Base-by-base conservation (phyloP, 1,140 invertebrate genomes). In the Drosophila erecta region DNA sequence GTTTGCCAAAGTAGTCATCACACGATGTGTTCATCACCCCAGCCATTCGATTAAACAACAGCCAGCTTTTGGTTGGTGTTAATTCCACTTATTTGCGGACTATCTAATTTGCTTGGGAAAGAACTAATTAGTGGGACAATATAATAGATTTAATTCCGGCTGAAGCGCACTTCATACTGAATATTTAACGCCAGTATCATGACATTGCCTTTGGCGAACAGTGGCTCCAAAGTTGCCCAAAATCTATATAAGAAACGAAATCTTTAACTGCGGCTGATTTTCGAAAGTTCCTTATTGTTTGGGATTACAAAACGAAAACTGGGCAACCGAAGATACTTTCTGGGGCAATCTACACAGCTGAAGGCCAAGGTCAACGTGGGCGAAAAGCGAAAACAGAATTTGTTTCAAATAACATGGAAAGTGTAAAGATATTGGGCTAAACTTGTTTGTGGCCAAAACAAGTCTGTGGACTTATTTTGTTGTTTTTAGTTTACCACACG, bases 51-150 rank as follows among this genome's bases (percentile, higher is more conserved):
- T 50, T 75, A 75, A 74, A 83, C 50, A 50, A 14, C 67, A 54
- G 47, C 38, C 43, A 79, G 54, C 57, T 51, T 8, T 27, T 53
- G 12, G 35, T 43, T 33, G 49, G 17, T 58, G 65, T 62, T 76
- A 89, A 79, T 89, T 76, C 58, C 67, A 67, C 44, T 64, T 61
- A 79, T 83, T 86, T 79, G 58, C 67, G 22, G 61, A 8, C 58
- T 69, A 67, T 71, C 67, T 49, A 65, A 71, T 84, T 43, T 46
- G 47, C 49, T n/a, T 30, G 65, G 54, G 47, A 43, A 44, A 46
- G 43, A 60, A 73, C 72, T 74, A 87, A 87, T 87, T 79, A 83
- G 58, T 53, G 55, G 57, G 49, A 40, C 75, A 51, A 56, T 72
- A 59, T 44, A 60, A 53, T 44, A 15, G 59, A 14, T 30, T 33